Evolutionary conservation across 2,888 invertebrate genomes (phyloP), one percentile per base, ranked within the genome.

Genomic region (Trachelus stipa): DNA sequence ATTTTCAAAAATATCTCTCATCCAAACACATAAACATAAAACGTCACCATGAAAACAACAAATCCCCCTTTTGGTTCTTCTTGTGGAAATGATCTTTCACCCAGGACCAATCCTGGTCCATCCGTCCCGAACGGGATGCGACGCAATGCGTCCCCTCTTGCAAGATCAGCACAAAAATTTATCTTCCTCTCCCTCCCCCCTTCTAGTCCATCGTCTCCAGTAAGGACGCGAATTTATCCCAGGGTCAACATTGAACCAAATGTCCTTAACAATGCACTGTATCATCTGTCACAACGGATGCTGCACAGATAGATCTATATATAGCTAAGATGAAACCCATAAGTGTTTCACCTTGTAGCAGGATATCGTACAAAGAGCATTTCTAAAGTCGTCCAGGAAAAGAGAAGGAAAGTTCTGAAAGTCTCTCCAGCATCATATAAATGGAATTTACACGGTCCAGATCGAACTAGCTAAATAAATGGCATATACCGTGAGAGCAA

Each of bases 381-480:
- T 9, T 56, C 56, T 56, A 56, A 23, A 23, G 23, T 56, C 9
- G 56, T 56, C 23, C 23, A 56, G 56, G 9, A 9, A 56, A 56
- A 56, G 56, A 56, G 56, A 6, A 9, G 56, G 56, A 56, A 56
- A 56, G 56, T 56, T 56, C 56, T 9, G 56, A 56, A 56, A 56
- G 56, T 56, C 23, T 56, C 23, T 23, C 56, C 56, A 56, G 56
- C 56, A 23, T 56, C 56, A 23, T 12, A 6, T 71, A 71, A 71
- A 31, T 71, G 71, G 71, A 71, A 31, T 71, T 71, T 71, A 71
- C 71, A 71, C 71, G 33, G 85, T 86, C 79, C 84, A 84, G 87
- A 87, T 85, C 86, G 74, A 84, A 86, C 84, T 85, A 85, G 83
- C 86, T 86, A 88, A 89, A 88, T 88, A 85, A 86, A 87, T 86